Evolutionary conservation across 2,113 vertebrate species (phyloP).

Genomic region (Antidorcas marsupialis): DNA sequence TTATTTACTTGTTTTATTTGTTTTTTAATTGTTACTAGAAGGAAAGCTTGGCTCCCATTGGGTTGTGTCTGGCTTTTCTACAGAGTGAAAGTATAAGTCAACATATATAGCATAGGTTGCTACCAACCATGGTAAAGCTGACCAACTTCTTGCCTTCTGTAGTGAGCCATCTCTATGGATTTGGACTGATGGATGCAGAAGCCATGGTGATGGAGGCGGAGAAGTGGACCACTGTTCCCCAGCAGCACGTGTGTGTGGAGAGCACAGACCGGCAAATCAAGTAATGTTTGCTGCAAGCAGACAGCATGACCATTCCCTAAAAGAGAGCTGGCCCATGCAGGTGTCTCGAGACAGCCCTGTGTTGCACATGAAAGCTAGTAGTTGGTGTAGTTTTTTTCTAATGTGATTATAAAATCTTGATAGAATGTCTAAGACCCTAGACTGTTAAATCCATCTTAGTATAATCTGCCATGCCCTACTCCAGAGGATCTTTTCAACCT

Average conservation of each 20-base stretch:
- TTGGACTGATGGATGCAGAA: constrained; percentile 98
- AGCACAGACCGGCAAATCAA: constrained; percentile 97
- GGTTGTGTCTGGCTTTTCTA: neutral
- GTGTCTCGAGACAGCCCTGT: neutral
- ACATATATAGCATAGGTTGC: neutral
- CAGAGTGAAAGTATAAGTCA: neutral
- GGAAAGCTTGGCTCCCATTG: neutral
- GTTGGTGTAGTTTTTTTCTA: neutral
- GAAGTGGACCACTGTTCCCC: constrained; percentile 94
- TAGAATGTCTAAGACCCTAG: neutral
- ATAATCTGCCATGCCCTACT: neutral
- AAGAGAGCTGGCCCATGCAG: neutral
- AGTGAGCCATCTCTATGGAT: constrained; percentile 99
- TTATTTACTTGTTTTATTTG: neutral
- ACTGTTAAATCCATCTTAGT: neutral
- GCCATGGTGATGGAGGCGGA: constrained; percentile 99
- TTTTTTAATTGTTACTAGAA: neutral
- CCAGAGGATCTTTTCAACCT: neutral
- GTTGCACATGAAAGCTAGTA: neutral
- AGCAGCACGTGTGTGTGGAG: constrained; percentile 96
- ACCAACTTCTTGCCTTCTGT: constrained; percentile 59
- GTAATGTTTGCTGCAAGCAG: constrained; percentile 78
- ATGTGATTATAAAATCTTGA: neutral
- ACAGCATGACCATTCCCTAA: constrained; percentile 32
- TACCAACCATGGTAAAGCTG: neutral